Evolutionary conservation across 2,797 vertebrate genomes (phyloP).

Genomic region (Pempheris klunzingeri): DNA sequence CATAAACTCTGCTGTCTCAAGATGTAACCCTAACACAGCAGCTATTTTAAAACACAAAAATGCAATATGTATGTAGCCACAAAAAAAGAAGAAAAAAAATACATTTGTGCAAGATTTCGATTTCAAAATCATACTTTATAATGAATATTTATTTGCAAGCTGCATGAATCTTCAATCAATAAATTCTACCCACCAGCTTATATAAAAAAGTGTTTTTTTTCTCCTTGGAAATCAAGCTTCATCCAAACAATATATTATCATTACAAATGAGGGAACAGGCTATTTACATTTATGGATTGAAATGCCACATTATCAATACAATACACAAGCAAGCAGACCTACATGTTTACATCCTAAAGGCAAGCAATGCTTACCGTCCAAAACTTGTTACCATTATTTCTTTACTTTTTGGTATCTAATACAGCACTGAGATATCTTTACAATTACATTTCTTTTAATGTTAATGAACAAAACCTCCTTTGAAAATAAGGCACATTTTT

Average conservation of each 20-base stretch:
- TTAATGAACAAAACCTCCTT: constrained; percentile 26
- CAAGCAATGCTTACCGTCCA: constrained; percentile 28
- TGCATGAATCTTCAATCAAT: constrained; percentile 84
- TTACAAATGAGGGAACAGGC: constrained; percentile 78
- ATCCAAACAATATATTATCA: constrained; percentile 86
- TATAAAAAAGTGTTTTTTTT: constrained; percentile 66
- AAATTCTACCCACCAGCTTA: constrained; percentile 82
- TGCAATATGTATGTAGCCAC: constrained; percentile 51
- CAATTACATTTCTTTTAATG: constrained; percentile 15
- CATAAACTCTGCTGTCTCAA: constrained; percentile 79
- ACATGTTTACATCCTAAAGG: constrained; percentile 46
- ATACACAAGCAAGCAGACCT: constrained; percentile 34
- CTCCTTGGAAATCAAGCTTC: constrained; percentile 73
- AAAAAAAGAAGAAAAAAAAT: constrained; percentile 66
- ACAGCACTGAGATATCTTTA: constrained; percentile 11
- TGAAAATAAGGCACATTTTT: constrained; percentile 22
- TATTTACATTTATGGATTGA: constrained; percentile 88
- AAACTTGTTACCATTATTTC: constrained; percentile 1
- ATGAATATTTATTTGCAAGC: constrained; percentile 86
- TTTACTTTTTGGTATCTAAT: constrained; percentile 11
- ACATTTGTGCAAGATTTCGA: constrained; percentile 71
- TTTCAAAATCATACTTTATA: constrained; percentile 82
- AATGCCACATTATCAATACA: constrained; percentile 71
- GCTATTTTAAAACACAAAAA: constrained; percentile 34
- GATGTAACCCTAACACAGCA: constrained; percentile 48